A percentile compares a stretch with the other conserved stretches of the same genome.
These are phyloP conservation scores for Sebastes vulpes DNA, from an alignment of 2,797 vertebrate genomes.

Conservation along the genomic window DNA sequence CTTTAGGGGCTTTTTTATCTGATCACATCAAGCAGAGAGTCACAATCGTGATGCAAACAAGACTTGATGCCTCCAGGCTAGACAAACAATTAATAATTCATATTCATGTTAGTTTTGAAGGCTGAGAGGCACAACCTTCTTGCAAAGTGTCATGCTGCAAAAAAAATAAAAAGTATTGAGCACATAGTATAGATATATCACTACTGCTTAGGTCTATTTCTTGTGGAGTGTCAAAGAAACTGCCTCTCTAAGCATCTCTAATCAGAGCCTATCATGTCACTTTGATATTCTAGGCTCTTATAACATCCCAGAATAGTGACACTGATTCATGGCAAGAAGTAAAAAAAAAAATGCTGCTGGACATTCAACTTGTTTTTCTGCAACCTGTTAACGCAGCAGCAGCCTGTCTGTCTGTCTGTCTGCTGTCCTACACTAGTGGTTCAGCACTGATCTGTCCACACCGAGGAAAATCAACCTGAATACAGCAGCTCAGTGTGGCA, in stretches of 20 bases:
- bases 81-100: constrained; percentile 39
- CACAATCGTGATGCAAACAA: constrained; percentile 44
- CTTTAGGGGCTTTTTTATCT: not conserved
- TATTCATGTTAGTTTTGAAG: constrained; percentile 12
- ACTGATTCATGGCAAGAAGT: not conserved
- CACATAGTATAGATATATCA: not conserved
- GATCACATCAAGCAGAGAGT: constrained; percentile 27
- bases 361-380: constrained; percentile 29
- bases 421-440: not conserved
- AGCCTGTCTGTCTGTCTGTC: not conserved
- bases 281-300: not conserved
- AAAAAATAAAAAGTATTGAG: not conserved
- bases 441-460: constrained; percentile 7
- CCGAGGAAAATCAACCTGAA: constrained; percentile 19
- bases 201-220: not conserved
- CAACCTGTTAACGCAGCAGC: constrained; percentile 72
- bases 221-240: not conserved
- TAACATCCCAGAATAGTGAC: not conserved
- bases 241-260: not conserved
- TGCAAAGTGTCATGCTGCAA: not conserved
- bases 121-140: not conserved
- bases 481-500: not conserved
- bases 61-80: not conserved
- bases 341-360: not conserved
- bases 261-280: not conserved